Evolutionary conservation across 92 coral and sea anemone genomes (phyloP), one percentile per base, ranked within the genome.

Genomic region (Parazoanthus swiftii): DNA sequence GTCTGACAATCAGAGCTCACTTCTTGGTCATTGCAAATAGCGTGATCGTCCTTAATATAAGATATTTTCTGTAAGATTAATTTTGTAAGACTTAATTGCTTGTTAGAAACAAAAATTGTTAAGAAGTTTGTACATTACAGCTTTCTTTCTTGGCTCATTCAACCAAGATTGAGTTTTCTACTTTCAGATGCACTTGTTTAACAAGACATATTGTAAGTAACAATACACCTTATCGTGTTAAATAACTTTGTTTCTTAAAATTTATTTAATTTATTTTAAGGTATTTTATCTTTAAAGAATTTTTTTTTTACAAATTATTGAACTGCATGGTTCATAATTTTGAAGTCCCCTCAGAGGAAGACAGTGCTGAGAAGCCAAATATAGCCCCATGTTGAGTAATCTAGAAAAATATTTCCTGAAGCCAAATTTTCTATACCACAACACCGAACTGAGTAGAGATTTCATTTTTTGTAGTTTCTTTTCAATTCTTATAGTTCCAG

Each of bases 341-440:
- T 20, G 5, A 3, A 74, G 20, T 6, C 43, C 14, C 44, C 70
- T 48, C 59, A 83, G 86, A 44, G 37, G 37, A 70, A 44, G 14
- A 10, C 75, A 39, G 42, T 6, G 86, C 86, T 83, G 86, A 83
- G 33, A 50, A 4, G 29, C 87, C 87, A 70, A 84, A 84, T 84
- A 84, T 84, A 84, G 87, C 15, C 46, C 16, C 46, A 37, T 20
- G 8, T 35, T 42, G 59, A 44, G 42, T 46, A 50, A n/a, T 70
- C 21, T 21, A 6, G 15, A 43, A 16, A 15, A 42, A 26, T 11
- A 6, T 43, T 70, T 83, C 67, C 78, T 33, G 73, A 82, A 82
- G n/a, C 67, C 70, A n/a, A 4, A 77, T 44, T 26, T 23, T 3
- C n/a, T 77, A 42, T 77, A 38, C 38, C 65, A 14, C 26, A 44